Evolutionary conservation across 2,888 invertebrate genomes (phyloP), one percentile per base, ranked within the genome.

Genomic region (Polyommatus icarus): DNA sequence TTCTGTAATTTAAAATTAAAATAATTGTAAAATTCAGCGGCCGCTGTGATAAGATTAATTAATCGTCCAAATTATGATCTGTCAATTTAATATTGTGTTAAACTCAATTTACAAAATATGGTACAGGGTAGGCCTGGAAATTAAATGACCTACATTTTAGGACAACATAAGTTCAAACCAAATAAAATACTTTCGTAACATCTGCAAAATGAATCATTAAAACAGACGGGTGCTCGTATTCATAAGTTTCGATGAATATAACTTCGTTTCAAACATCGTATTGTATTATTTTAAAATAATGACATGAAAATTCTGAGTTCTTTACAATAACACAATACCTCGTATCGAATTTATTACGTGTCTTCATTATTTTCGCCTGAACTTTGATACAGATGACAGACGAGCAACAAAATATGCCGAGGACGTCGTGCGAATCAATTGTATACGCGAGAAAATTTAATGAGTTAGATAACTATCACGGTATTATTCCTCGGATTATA

Each of bases 371-470:
- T 73, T 72, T 40, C 40, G 20, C 20, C 61, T 61, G 20, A 61
- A 20, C 59, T 67, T 29, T 15, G 29, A 29, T 24, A 24, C 61
- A 67, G 24, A 67, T 24, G 61, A 67, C 10, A 67, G 61, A 3
- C 15, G 61, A 67, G 24, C 24, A 67, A 61, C 5, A 54, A 54
- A 54, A 54, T 54, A 54, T 61, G 79, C 72, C 61, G 72, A 78
- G 78, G 78, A 78, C 71, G 78, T 79, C 77, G 77, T 75, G 77
- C 77, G 57, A 78, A 78, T 80, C 78, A 77, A 76, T 78, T 73
- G 77, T 79, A 40, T 40, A 72, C 72, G 36, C 36, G 40, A 36
- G 72, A 72, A 40, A 72, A 75, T 75, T 75, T 29, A 75, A 75
- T 75, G 50, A 75, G 50, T 75, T 75, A 50, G 50, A 46, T 40